phyloP scores from a whole-genome alignment of 2,113 vertebrate species.

The Axis porcinus region DNA sequence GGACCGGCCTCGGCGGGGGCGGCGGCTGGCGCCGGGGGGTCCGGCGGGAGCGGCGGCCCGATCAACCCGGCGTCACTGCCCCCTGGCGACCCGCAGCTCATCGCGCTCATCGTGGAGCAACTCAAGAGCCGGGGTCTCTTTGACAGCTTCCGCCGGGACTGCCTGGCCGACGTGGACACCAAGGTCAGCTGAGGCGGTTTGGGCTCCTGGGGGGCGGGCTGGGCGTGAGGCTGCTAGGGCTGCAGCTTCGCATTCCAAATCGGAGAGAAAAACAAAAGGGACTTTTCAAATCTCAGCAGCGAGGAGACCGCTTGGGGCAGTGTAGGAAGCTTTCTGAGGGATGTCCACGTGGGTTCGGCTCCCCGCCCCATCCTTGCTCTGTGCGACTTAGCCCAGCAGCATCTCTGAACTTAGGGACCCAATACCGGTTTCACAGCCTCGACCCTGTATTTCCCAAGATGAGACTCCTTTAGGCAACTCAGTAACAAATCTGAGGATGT shows the following conservation, averaged over 20 bases:
- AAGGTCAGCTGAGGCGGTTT: constrained; percentile 81
- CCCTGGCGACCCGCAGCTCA: constrained; percentile 93
- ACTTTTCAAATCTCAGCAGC: background rate
- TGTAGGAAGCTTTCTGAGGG: background rate
- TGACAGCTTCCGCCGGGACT: constrained; percentile 95
- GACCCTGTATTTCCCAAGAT: background rate
- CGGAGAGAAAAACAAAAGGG: background rate
- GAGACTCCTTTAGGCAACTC: background rate
- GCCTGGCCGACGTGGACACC: constrained; percentile 96
- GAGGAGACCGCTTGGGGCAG: background rate
- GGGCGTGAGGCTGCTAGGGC: background rate
- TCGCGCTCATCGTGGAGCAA: constrained; percentile 94
- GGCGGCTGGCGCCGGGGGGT: background rate
- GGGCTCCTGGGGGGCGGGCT: background rate
- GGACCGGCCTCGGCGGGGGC: constrained; percentile 47
- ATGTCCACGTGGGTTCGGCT: background rate
- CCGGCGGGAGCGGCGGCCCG: constrained; percentile 64
- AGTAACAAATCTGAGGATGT: background rate
- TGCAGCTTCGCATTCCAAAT: background rate
- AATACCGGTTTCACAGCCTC: background rate
- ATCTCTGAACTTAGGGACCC: background rate
- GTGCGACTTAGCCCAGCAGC: background rate
- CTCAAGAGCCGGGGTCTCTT: constrained; percentile 95
- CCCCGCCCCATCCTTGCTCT: fast-evolving
- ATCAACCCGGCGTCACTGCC: constrained; percentile 83